Evolutionary conservation across 2,888 invertebrate genomes (phyloP), one percentile per base, ranked within the genome.

Genomic region (Drosophila rubida): DNA sequence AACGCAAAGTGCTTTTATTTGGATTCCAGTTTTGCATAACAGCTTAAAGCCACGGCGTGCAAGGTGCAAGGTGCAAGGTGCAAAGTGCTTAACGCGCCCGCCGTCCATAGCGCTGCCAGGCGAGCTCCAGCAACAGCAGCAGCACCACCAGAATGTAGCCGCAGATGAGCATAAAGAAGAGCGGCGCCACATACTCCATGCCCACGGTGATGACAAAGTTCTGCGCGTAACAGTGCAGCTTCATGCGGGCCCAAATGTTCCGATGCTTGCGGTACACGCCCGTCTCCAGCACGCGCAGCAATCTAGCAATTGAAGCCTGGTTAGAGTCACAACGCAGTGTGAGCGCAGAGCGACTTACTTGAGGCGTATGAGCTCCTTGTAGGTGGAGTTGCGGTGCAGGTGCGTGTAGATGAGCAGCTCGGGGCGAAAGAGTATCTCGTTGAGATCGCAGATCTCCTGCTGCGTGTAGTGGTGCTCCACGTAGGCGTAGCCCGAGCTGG

Each of bases 401-500:
- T 81, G 73, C 0, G 87, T 80, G 16, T 85, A 86, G 22, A 90
- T 25, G 14, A 72, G n/a, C 11, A 75, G 66, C 11, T 89, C 88
- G 0, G 89, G 78, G 19, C 91, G 71, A 2, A 92, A 69, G 1
- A 82, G 49, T 4, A 92, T 73, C 57, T 91, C 90, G 62, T 92
- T 91, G 0, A 92, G 74, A 71, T 91, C 91, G 55, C 92, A 92
- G 8, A 92, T 88, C 57, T 92, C 85, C 32, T 90, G 62, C 4
- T 88, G 88, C 1, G 83, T 73, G 46, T 77, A 91, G 27, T 76
- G 70, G 0, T 78, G 75, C 37, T 90, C 89, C 42, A 91, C 83
- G 35, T 89, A 69, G 2, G 63, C 66, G 66, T 88, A 91, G 0
- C 88, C 89, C 0, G 88, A 75, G 2, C 87, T 82, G 2, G 89